Base-by-base conservation (phyloP, 2,888 invertebrate genomes). In the Sinotaia quadrata region DNA sequence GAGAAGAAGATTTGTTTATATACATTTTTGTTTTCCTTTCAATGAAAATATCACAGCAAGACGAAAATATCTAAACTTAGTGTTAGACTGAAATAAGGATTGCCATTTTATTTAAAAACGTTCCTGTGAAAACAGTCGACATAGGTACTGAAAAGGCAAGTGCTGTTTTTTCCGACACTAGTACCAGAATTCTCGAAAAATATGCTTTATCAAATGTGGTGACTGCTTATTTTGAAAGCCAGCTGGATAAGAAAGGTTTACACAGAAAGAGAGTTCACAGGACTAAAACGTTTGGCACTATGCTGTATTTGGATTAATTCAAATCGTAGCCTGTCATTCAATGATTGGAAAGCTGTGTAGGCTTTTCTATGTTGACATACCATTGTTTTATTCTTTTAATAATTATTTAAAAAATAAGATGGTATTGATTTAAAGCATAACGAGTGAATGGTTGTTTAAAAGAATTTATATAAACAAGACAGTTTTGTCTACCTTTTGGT, bases 191-290 rank as follows among this genome's bases (percentile, higher is more conserved):
- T 10, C n/a, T 31, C n/a, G 18, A 15, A 18, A 10, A 4, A 24
- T 47, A 61, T 5, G 29, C 51, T 31, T 29, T 33, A 2, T 61
- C 61, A 29, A 49, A 61, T 49, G 61, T 61, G 21, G 61, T 61
- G 49, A 24, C 36, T 15, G 27, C 5, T n/a, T 18, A 49, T 44
- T 49, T 47, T 61, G 61, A 49, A 8, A 61, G 61, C 61, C 47
- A 61, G 21, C 49, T 61, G 61, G 61, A 61, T 61, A 61, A 61
- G 34, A 61, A 61, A 21, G 61, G 61, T 31, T 44, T 61, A 12
- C 61, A 61, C 61, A 61, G 61, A 49, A 61, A 61, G 51, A 24
- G 61, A 44, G 61, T 61, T 47, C 47, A 61, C 47, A 61, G 61
- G 61, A 61, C 61, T 49, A 61, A 61, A 61, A 60, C 36, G 29